phyloP scores from a whole-genome alignment of 2,113 vertebrate genomes.

The Erinaceus europaeus region DNA sequence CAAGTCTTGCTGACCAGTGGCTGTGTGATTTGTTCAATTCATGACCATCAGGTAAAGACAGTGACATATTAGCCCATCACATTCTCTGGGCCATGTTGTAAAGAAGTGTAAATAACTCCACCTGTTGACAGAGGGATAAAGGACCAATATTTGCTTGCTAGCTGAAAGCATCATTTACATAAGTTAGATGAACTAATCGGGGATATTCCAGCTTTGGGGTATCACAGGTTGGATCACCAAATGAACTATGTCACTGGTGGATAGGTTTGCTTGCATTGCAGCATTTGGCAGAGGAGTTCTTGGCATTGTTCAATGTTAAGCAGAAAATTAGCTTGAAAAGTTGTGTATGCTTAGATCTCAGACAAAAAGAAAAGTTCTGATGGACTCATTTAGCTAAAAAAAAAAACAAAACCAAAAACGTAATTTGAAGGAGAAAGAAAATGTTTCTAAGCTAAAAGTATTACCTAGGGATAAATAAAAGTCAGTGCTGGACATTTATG shows the following conservation, averaged over 20 bases:
- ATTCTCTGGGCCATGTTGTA: not conserved
- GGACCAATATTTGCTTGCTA: not conserved
- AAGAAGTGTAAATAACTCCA: not conserved
- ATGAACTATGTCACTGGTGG: not conserved
- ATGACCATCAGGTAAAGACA: not conserved
- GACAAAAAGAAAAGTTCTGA: slow-evolving; percentile 25
- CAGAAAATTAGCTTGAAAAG: slow-evolving; percentile 32
- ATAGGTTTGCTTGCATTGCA: not conserved
- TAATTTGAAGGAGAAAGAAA: slow-evolving; percentile 31
- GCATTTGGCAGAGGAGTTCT: slow-evolving; percentile 12
- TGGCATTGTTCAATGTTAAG: not conserved
- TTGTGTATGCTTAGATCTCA: not conserved
- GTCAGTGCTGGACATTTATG: not conserved
- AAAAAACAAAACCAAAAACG: not conserved
- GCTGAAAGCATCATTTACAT: not conserved
- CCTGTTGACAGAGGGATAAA: not conserved
- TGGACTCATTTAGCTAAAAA: slow-evolving; percentile 7
- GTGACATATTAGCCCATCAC: not conserved
- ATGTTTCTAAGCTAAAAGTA: not conserved
- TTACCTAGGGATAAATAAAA: not conserved
- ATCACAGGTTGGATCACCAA: not conserved
- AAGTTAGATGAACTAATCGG: slow-evolving; percentile 17
- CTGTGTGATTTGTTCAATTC: not conserved
- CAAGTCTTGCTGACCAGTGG: not conserved
- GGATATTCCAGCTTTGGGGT: not conserved